phyloP scores from a whole-genome alignment of 2,888 invertebrate genomes.

The Eupsilia transversa region DNA sequence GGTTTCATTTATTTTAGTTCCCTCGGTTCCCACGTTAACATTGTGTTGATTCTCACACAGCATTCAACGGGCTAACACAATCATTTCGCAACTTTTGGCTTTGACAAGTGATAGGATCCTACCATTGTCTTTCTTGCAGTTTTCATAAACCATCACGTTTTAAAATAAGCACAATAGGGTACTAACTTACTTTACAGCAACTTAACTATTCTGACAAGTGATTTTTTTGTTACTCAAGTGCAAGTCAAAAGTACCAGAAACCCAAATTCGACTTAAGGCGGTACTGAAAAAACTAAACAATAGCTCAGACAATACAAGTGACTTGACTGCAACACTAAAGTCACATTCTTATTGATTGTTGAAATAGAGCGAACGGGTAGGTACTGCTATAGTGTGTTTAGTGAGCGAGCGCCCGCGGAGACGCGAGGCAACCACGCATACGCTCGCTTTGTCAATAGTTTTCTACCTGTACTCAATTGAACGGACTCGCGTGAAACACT shows the following conservation, averaged over 20 bases:
- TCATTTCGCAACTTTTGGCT: conserved; percentile 55
- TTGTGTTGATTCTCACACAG: conserved; percentile 59
- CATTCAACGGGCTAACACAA: conserved; percentile 47
- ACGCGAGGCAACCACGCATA: conserved; percentile 43
- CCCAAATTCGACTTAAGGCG: conserved; percentile 11
- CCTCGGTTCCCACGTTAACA: conserved; percentile 69
- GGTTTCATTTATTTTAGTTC: conserved; percentile 69
- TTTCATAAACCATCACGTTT: conserved; percentile 31
- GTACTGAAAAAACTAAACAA: conserved; percentile 38
- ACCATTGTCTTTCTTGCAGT: conserved; percentile 48
- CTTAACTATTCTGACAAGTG: not conserved
- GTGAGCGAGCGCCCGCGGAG: conserved; percentile 57
- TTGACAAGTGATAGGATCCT: conserved; percentile 44
- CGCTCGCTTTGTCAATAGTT: conserved; percentile 67
- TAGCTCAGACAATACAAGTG: conserved; percentile 22
- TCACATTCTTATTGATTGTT: conserved; percentile 60
- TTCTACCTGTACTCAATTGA: conserved; percentile 68
- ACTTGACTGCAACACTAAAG: conserved; percentile 19
- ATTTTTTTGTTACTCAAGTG: conserved; percentile 16
- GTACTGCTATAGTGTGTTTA: conserved; percentile 62
- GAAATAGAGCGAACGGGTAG: conserved; percentile 62
- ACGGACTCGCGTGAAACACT: conserved; percentile 59
- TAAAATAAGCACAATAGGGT: conserved; percentile 35
- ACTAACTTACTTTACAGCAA: conserved; percentile 12
- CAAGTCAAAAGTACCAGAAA: conserved; percentile 13